Evolutionary conservation across 2,113 vertebrate species (phyloP).

Genomic region (Picathartes gymnocephalus): DNA sequence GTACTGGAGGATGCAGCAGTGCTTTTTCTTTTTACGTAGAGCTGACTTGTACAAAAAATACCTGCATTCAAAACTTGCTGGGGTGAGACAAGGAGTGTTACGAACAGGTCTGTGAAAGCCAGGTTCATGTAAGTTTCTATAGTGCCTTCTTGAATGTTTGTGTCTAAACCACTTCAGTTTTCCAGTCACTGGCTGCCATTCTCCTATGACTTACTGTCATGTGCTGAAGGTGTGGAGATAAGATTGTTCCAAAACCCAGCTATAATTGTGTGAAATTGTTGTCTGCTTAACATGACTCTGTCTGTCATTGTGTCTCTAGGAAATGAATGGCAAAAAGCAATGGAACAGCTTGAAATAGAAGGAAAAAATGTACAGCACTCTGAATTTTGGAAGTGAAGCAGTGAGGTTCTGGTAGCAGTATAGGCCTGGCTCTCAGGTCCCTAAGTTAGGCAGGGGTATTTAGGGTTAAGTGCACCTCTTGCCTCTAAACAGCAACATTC

Average conservation of each 20-base stretch:
- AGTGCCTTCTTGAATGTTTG: neutral
- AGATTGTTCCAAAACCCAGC: neutral
- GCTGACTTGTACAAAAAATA: neutral
- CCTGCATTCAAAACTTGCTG: neutral
- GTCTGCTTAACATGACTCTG: neutral
- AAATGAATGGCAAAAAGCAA: neutral
- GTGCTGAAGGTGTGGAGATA: neutral
- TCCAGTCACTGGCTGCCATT: neutral
- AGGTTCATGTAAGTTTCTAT: neutral
- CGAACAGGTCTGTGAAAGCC: neutral
- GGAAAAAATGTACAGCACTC: neutral
- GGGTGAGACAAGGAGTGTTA: neutral
- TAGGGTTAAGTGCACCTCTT: neutral
- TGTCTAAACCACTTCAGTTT: neutral
- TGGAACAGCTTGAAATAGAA: neutral
- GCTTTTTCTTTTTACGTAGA: neutral
- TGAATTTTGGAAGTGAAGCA: neutral
- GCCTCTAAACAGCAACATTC: neutral
- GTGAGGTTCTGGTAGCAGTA: neutral
- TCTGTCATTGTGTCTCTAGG: neutral
- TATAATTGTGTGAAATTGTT: neutral
- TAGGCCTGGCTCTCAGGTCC: neutral
- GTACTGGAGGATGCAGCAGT: neutral
- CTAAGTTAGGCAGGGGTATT: neutral
- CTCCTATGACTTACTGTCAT: neutral